Percentiles rank a stretch among this genome's conserved stretches.
phyloP scores from a whole-genome alignment of 2,888 invertebrate species.

The Geotrupes spiniger region DNA sequence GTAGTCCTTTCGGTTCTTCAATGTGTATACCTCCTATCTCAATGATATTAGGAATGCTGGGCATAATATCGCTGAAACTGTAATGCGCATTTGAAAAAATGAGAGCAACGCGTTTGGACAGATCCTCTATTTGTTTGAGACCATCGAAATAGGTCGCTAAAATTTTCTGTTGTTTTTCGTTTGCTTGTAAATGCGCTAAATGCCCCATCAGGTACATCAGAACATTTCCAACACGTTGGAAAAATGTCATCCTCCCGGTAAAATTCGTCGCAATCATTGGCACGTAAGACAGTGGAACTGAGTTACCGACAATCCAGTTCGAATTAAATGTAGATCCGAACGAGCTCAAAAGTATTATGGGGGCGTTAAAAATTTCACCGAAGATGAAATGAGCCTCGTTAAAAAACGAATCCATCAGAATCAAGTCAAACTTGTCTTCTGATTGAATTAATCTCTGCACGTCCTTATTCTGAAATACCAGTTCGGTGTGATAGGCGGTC shows the following conservation, averaged over 20 bases:
- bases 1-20: background rate
- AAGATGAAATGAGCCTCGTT: slow-evolving; percentile 5
- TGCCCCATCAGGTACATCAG: background rate
- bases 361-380: slow-evolving; percentile 3
- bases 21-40: slow-evolving; percentile 1
- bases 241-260: background rate
- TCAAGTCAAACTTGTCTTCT: background rate
- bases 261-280: background rate
- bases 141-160: background rate
- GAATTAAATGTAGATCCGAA: background rate
- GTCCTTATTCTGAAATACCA: background rate
- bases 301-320: background rate
- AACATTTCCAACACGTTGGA: background rate
- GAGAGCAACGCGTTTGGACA: background rate
- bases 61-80: background rate
- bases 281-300: background rate
- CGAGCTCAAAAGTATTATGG: background rate
- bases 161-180: background rate
- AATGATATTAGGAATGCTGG: background rate
- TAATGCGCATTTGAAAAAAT: slow-evolving; percentile 2
- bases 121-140: background rate
- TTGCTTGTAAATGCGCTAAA: background rate
- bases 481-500: background rate
- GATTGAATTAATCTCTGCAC: background rate
- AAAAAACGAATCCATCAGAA: slow-evolving; percentile 2